phyloP scores from a whole-genome alignment of 2,797 vertebrate species.

The Dryobates pubescens region DNA sequence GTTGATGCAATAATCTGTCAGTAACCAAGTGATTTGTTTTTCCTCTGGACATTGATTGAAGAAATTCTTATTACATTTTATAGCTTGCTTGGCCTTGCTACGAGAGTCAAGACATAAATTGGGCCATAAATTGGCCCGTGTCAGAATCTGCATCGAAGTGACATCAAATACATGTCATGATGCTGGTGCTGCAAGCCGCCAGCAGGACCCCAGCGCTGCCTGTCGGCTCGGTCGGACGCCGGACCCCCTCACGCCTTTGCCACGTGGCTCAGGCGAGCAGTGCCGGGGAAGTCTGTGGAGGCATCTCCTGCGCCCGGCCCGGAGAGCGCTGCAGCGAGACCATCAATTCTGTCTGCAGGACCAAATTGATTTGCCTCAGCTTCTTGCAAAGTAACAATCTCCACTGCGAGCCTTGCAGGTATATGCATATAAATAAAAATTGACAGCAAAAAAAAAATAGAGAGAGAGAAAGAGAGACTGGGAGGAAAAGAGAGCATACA shows the following conservation, averaged over 20 bases:
- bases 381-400: slow-evolving; percentile 72
- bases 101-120: slow-evolving; percentile 81
- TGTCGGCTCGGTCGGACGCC: slow-evolving; percentile 76
- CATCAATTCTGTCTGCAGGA: slow-evolving; percentile 63
- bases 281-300: slow-evolving; percentile 16
- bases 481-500: slow-evolving; percentile 73
- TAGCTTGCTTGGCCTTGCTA: slow-evolving; percentile 80
- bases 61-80: slow-evolving; percentile 84
- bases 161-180: slow-evolving; percentile 77
- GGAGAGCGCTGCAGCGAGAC: slow-evolving; percentile 24
- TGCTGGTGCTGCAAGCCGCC: slow-evolving; percentile 49
- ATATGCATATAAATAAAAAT: slow-evolving; percentile 77
- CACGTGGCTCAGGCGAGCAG: slow-evolving; percentile 46
- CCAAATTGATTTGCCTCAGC: slow-evolving; percentile 75
- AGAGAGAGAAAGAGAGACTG: slow-evolving; percentile 65
- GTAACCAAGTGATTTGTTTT: slow-evolving; percentile 80
- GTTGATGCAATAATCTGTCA: slow-evolving; percentile 79
- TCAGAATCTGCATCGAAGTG: slow-evolving; percentile 79
- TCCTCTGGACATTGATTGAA: slow-evolving; percentile 84
- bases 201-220: slow-evolving; percentile 56
- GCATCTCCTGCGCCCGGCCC: slow-evolving; percentile 32
- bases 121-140: slow-evolving; percentile 81
- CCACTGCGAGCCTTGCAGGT: slow-evolving; percentile 65
- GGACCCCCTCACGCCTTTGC: slow-evolving; percentile 57
- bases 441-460: slow-evolving; percentile 73